Evolutionary conservation across 2,113 vertebrate species (phyloP).

Genomic region (Mormyrus iriodes): DNA sequence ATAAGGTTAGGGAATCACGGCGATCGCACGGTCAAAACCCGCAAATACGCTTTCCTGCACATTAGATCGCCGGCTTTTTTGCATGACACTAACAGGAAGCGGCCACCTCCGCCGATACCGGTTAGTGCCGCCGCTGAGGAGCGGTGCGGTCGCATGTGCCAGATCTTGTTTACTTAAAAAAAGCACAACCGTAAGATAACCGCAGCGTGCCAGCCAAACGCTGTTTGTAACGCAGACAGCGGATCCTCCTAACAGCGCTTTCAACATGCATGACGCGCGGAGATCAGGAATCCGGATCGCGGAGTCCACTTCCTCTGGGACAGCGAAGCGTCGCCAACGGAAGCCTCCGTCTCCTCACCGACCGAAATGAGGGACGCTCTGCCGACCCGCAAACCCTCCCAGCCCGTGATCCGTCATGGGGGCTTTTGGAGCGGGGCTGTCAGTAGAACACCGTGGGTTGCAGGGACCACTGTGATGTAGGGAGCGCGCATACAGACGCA

Average conservation of each 20-base stretch:
- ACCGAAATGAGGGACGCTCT: background rate
- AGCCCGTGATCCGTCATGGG: background rate
- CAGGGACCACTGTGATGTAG: background rate
- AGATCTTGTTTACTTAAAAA: background rate
- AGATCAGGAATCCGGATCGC: background rate
- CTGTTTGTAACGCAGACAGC: background rate
- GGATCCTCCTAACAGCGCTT: background rate
- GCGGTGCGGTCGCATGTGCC: background rate
- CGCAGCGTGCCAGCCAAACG: background rate
- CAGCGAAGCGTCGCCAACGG: conserved; percentile 33
- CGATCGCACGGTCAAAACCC: background rate
- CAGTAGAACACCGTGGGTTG: background rate
- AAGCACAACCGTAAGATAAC: background rate
- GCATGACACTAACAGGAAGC: background rate
- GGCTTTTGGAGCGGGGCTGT: background rate
- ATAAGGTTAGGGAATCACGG: background rate
- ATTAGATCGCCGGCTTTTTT: conserved; percentile 4
- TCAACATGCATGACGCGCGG: background rate
- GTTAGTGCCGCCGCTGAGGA: background rate
- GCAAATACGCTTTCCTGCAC: background rate
- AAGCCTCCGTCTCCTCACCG: conserved; percentile 39
- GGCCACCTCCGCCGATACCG: too few species aligned
- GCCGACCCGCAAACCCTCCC: background rate
- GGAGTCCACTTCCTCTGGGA: background rate
- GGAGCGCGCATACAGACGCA: background rate